These are phyloP conservation scores for Gonioctena quinquepunctata DNA, from an alignment of 1,140 invertebrate species.

Conservation along the genomic window DNA sequence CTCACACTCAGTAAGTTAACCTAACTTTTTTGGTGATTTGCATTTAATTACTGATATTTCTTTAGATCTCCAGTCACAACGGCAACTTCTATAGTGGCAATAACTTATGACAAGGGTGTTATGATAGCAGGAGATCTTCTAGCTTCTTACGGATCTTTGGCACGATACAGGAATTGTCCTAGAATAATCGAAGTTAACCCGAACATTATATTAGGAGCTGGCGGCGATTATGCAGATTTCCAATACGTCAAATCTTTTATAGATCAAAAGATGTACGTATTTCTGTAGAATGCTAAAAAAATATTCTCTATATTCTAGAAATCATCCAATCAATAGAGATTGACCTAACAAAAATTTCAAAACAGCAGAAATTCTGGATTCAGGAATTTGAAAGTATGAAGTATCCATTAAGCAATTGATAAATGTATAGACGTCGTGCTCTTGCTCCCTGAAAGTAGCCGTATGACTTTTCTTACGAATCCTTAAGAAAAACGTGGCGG, in stretches of 20 bases:
- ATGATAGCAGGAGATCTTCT: slow-evolving; percentile 89
- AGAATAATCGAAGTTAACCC: slow-evolving; percentile 88
- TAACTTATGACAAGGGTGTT: slow-evolving; percentile 87
- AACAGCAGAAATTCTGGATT: too few relatives aligned
- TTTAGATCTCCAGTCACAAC: slow-evolving; percentile 82
- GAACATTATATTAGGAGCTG: slow-evolving; percentile 82
- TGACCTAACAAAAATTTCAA: too few relatives aligned
- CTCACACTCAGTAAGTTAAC: slow-evolving; percentile 70
- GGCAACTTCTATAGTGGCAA: slow-evolving; percentile 86
- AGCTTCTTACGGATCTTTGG: slow-evolving; percentile 90
- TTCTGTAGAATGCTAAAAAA: slow-evolving; percentile 10
- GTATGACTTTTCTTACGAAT: too few relatives aligned
- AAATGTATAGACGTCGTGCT: too few relatives aligned
- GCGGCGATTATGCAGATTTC: slow-evolving; percentile 95
- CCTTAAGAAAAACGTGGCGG: too few relatives aligned
- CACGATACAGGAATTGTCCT: slow-evolving; percentile 81
- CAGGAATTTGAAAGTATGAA: too few relatives aligned
- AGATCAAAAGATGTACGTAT: slow-evolving; percentile 85
- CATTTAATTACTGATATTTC: slow-evolving; percentile 28
- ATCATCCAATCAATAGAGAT: too few relatives aligned
- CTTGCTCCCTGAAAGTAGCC: too few relatives aligned
- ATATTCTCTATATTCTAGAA: too few relatives aligned
- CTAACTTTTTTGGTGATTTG: slow-evolving; percentile 27
- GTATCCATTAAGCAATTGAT: too few relatives aligned
- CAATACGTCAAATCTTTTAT: slow-evolving; percentile 87